A percentile compares a stretch with the other conserved stretches of the same genome.
Conservation (phyloP, 2,113 vertebrate genomes). For the Opisthocomus hoazin region DNA sequence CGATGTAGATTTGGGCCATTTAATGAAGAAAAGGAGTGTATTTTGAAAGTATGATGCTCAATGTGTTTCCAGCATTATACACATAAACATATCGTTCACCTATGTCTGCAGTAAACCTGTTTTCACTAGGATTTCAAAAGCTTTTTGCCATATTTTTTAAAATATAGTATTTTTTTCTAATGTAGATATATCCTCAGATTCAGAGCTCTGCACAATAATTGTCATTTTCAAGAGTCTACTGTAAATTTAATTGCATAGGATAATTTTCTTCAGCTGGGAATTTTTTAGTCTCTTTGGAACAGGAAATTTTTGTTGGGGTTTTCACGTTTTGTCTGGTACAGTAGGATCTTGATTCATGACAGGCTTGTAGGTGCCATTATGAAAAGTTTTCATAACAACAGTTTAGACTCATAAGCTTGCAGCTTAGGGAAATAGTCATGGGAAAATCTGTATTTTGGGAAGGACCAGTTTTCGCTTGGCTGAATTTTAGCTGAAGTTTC, state of each 20-base stretch:
- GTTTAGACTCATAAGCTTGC: neutral
- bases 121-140: neutral
- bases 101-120: neutral
- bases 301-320: neutral
- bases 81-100: neutral
- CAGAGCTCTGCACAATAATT: neutral
- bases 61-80: rapidly evolving
- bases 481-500: neutral
- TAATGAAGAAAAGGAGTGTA: neutral
- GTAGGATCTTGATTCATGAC: neutral
- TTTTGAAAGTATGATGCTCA: neutral
- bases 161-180: neutral
- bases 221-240: neutral
- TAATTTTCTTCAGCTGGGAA: neutral
- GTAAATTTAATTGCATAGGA: neutral
- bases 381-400: neutral
- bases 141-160: neutral
- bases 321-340: neutral
- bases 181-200: neutral
- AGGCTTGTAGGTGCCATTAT: neutral
- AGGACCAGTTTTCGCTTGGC: neutral
- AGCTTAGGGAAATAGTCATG: neutral
- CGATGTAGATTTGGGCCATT: neutral
- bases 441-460: neutral
- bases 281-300: neutral